Conservation (phyloP, 2,888 invertebrate species). For the Nasonovia ribisnigri region DNA sequence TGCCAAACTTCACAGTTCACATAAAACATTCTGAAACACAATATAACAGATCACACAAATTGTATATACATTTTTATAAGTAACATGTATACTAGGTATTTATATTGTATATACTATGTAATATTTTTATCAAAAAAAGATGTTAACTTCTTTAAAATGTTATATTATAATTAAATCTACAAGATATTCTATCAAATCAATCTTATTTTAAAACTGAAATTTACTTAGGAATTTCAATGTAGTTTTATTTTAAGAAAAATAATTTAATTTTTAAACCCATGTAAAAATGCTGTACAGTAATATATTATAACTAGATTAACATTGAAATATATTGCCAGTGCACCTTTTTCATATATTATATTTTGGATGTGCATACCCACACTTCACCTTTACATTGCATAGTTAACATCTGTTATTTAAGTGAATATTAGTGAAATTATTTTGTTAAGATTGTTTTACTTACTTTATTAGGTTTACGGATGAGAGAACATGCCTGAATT, state of each 20-base stretch:
- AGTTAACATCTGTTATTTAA: not conserved
- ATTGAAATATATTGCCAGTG: not conserved
- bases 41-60: conserved; percentile 37
- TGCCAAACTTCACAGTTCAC: conserved; percentile 1
- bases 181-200: not conserved
- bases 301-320: not conserved
- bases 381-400: no score
- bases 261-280: not conserved
- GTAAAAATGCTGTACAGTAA: not conserved
- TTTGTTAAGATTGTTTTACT: not conserved
- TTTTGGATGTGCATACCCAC: not conserved
- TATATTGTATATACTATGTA: not conserved
- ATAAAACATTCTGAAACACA: conserved; percentile 52
- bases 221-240: not conserved
- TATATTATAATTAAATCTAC: not conserved
- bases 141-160: not conserved
- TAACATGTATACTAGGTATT: not conserved
- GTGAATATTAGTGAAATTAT: not conserved
- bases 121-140: not conserved
- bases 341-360: not conserved
- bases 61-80: not conserved
- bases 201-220: not conserved
- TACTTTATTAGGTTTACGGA: not conserved
- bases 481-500: not conserved
- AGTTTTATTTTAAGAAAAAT: not conserved